Base-by-base conservation (phyloP, 2,888 invertebrate species). In the Flexamia atlantica region DNA sequence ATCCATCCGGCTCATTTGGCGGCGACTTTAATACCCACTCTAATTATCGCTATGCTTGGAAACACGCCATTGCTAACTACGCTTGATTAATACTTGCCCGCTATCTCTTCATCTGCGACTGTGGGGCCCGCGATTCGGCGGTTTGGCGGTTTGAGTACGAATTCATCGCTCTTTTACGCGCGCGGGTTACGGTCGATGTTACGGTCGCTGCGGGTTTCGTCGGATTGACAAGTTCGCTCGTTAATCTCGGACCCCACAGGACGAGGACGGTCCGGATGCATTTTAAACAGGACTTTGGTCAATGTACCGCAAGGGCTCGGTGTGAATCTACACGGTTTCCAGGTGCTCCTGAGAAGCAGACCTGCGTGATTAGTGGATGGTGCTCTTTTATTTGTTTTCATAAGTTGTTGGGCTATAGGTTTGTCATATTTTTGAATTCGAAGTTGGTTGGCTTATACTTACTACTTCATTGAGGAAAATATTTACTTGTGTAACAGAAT, bases 1-100 rank as follows among this genome's bases (percentile, higher is more conserved):
- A 79, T 79, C 57, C 79, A 57, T 79, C 79, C 53, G 79, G 25
- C 79, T 79, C 79, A 79, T 79, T 79, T 79, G 57, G 57, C 57
- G 14, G n/a, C 50, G 79, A 53, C 79, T 23, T 79, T 79, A 79
- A 79, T 53, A 57, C 57, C 79, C n/a, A 53, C 25, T 76, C 46
- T 28, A 76, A 76, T 40, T 40, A 76, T 46, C 17, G 40, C 74
- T 25, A 17, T 50, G 46, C 74, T 28, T 76, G 46, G 23, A 46
- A 36, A 46, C 74, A 76, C 74, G 46, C 70, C 70, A 40, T 36
- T 40, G 25, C 46, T 46, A 76, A 76, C 74, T 76, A 76, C 40
- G 2, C 74, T 76, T 76, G 74, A 76, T 76, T 76, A 76, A 76
- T 76, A 76, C 46, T 76, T 76, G 46, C 46, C 72, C 42, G 72